Percentiles rank a stretch among this genome's conserved stretches.
phyloP scores from a whole-genome alignment of 2,113 vertebrate genomes.

The Clarias gariepinus region DNA sequence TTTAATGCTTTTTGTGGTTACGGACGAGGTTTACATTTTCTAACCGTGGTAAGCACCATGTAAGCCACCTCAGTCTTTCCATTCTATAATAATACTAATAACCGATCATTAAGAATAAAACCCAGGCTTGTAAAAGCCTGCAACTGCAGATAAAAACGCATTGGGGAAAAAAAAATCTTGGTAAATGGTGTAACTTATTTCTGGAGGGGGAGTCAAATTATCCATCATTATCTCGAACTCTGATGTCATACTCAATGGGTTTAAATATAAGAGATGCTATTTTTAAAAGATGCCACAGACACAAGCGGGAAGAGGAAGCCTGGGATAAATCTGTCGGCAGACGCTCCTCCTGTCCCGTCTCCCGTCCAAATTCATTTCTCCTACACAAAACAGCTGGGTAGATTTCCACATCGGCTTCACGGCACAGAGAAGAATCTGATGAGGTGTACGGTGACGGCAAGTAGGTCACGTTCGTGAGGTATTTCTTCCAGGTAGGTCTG shows the following conservation, averaged over 20 bases:
- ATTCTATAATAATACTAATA: slow-evolving; percentile 3
- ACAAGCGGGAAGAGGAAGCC: not conserved
- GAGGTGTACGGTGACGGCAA: not conserved
- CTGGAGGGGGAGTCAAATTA: not conserved
- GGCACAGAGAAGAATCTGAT: not conserved
- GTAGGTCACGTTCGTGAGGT: slow-evolving; percentile 7
- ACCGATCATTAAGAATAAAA: not conserved
- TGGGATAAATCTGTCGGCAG: slow-evolving; percentile 22
- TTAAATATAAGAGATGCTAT: slow-evolving; percentile 16
- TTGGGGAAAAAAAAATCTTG: not conserved
- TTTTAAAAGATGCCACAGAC: slow-evolving; percentile 8
- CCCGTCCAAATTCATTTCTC: not conserved
- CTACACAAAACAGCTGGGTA: slow-evolving; percentile 38
- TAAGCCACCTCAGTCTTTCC: not conserved
- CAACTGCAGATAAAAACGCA: not conserved
- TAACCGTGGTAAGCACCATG: not conserved
- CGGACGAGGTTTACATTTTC: not conserved
- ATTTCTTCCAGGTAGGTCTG: slow-evolving; percentile 45
- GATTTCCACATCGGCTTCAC: slow-evolving; percentile 23
- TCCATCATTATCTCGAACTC: not conserved
- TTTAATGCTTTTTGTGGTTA: slow-evolving; percentile 43
- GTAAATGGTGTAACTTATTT: not conserved
- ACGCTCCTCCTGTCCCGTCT: not conserved
- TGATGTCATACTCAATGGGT: not conserved
- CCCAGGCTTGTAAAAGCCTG: not conserved